These are phyloP conservation scores for Apostichopus japonicus DNA, from an alignment of 35 echinoderm and acorn worm genomes.

Conservation along the genomic window DNA sequence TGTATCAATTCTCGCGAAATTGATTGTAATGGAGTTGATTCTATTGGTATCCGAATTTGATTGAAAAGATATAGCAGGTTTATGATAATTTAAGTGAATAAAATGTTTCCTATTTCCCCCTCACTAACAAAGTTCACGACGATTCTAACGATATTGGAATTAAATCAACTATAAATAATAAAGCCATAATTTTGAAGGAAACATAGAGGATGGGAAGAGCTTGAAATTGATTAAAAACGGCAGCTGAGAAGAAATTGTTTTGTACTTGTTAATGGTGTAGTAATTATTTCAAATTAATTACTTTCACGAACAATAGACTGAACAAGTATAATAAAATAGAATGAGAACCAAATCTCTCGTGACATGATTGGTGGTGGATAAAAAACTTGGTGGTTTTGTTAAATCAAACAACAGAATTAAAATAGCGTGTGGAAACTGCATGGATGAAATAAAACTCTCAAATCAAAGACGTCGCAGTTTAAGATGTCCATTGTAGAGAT, in stretches of 20 bases:
- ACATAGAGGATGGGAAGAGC: background rate
- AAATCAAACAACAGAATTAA: no score
- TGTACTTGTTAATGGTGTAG: background rate
- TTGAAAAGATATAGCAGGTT: background rate
- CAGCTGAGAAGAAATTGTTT: background rate
- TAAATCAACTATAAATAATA: background rate
- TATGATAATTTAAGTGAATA: background rate
- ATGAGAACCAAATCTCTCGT: no score
- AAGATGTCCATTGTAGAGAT: no score
- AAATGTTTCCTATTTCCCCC: background rate
- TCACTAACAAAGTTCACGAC: background rate
- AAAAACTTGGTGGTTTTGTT: no score
- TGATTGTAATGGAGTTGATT: background rate
- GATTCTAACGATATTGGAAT: background rate
- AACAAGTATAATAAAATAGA: no score
- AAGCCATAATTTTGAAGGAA: background rate
- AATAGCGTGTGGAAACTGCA: no score
- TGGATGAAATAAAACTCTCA: no score
- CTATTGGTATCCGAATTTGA: background rate
- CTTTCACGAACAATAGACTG: background rate
- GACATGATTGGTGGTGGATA: no score
- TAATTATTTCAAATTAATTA: constrained; percentile 2
- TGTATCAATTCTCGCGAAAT: background rate
- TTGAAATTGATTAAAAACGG: background rate
- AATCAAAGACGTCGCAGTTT: no score